phyloP scores from a whole-genome alignment of 2,797 vertebrate genomes.

The Anableps anableps region DNA sequence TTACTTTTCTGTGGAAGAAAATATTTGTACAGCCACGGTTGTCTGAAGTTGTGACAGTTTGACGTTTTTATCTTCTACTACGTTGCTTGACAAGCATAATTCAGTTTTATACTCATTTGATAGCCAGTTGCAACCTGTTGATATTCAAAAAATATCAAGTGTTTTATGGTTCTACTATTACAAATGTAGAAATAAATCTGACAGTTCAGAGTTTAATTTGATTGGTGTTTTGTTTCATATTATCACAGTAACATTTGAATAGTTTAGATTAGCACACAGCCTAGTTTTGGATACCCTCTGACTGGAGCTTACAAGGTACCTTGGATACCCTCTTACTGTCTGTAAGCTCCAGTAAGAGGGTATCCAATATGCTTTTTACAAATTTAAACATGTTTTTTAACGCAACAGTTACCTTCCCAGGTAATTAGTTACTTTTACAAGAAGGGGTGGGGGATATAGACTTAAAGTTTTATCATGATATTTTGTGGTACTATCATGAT shows the following conservation, averaged over 20 bases:
- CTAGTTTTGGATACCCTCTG: no score
- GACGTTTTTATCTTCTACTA: background rate
- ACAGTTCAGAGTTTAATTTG: background rate
- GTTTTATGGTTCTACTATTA: background rate
- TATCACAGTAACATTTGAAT: background rate
- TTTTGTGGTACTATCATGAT: no score
- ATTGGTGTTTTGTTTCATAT: background rate
- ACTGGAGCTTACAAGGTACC: no score
- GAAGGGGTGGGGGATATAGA: no score
- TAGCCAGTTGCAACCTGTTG: background rate
- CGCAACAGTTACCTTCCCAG: no score
- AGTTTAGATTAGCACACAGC: background rate
- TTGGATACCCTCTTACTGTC: no score
- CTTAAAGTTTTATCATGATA: no score
- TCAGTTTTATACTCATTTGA: background rate
- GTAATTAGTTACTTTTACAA: no score
- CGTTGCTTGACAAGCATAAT: background rate
- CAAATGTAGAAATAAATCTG: background rate
- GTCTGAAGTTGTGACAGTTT: background rate
- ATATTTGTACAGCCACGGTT: background rate
- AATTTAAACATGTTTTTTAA: no score
- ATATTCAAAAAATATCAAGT: background rate
- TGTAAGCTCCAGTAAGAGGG: no score
- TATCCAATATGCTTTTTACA: no score
- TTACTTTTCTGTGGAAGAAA: background rate